phyloP scores from a whole-genome alignment of 2,113 vertebrate species.

The Eidolon helvum region DNA sequence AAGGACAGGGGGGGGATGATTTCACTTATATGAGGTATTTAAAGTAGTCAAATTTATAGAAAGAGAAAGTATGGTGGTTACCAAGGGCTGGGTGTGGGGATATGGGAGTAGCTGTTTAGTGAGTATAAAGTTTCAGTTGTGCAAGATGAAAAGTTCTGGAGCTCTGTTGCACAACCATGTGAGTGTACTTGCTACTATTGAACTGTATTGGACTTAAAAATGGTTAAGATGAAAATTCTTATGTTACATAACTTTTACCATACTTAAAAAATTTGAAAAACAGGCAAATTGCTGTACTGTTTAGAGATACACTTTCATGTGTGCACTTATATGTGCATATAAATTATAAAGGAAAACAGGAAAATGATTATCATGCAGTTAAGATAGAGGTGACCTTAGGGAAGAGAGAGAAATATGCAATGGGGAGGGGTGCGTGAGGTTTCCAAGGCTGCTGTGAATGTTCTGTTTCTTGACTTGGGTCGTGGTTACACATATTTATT shows the following conservation, averaged over 20 bases:
- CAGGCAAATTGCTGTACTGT: background rate
- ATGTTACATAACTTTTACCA: background rate
- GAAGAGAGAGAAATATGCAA: background rate
- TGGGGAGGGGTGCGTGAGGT: background rate
- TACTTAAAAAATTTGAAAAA: background rate
- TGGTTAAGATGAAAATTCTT: background rate
- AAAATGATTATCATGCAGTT: background rate
- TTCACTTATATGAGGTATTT: background rate
- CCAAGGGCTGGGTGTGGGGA: background rate
- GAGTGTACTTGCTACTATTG: too few relatives aligned
- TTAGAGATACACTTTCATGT: background rate
- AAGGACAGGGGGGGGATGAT: background rate
- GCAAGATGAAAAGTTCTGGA: background rate
- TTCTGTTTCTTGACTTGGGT: background rate
- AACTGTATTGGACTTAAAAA: background rate
- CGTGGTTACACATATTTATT: background rate
- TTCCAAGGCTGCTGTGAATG: background rate
- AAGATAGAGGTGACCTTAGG: background rate
- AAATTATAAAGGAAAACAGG: background rate
- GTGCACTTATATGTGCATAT: background rate
- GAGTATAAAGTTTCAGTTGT: background rate
- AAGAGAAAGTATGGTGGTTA: background rate
- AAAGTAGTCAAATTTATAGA: background rate
- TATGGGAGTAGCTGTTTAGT: background rate
- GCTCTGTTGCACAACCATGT: background rate